phyloP scores from a whole-genome alignment of 2,797 vertebrate species.

The Acanthurus lineatus region DNA sequence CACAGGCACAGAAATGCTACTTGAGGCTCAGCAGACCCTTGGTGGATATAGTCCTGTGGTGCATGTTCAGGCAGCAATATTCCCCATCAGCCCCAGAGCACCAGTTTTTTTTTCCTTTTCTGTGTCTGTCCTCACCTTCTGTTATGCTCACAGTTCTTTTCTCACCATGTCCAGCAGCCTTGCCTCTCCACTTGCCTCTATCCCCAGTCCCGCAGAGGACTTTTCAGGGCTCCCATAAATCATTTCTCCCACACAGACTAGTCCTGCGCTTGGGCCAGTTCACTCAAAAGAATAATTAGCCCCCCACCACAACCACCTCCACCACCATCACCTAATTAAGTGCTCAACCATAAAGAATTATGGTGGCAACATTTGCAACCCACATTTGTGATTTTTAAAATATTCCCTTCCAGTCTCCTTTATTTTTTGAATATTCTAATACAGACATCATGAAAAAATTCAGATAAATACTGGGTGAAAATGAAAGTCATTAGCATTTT shows the following conservation, averaged over 20 bases:
- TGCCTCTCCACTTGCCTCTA: constrained; percentile 22
- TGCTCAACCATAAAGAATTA: constrained; percentile 62
- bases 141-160: constrained; percentile 26
- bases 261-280: constrained; percentile 63
- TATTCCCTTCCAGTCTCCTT: neutral
- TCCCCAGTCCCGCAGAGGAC: constrained; percentile 21
- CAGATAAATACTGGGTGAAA: neutral
- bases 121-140: constrained; percentile 27
- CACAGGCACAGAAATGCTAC: constrained; percentile 33
- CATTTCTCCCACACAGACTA: constrained; percentile 63
- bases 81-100: constrained; percentile 46
- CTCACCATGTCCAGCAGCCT: constrained; percentile 43
- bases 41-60: constrained; percentile 30
- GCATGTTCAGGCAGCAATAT: constrained; percentile 34
- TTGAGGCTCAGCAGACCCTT: constrained; percentile 30
- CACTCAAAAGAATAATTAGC: constrained; percentile 81
- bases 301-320: constrained; percentile 19
- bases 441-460: constrained; percentile 21
- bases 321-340: constrained; percentile 72
- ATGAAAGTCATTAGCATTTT: constrained; percentile 10
- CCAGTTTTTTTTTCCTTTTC: constrained; percentile 6
- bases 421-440: constrained; percentile 6
- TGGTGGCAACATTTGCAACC: constrained; percentile 10
- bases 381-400: constrained; percentile 48
- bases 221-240: constrained; percentile 72